A percentile compares a stretch with the other conserved stretches of the same genome.
phyloP scores from a whole-genome alignment of 1,140 invertebrate genomes.

The Lordiphosa mommai region DNA sequence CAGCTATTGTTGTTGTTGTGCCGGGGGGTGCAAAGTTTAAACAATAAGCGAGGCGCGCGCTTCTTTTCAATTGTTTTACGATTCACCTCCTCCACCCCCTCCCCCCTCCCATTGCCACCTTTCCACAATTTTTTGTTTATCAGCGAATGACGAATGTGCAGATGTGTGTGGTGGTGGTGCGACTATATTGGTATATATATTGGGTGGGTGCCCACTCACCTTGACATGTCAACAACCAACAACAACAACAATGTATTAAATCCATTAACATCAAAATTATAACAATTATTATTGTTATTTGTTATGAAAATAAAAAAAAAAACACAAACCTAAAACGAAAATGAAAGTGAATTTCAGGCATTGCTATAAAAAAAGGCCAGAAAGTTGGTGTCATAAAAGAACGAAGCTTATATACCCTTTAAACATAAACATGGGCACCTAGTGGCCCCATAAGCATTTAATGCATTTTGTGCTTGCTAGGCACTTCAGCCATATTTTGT shows the following conservation, averaged over 20 bases:
- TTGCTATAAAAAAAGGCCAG: conserved; percentile 16
- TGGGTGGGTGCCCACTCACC: conserved; percentile 40
- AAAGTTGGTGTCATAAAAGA: not conserved
- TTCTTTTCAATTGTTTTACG: conserved; percentile 52
- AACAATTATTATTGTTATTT: conserved; percentile 46
- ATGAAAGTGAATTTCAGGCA: conserved; percentile 61
- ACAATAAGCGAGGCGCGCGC: conserved; percentile 38
- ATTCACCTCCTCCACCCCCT: conserved; percentile 15
- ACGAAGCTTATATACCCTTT: not conserved
- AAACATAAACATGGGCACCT: not conserved
- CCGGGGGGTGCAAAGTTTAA: conserved; percentile 49
- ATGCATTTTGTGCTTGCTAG: no score
- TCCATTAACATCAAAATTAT: conserved; percentile 53
- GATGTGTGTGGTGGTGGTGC: not conserved
- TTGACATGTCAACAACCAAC: conserved; percentile 59
- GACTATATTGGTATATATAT: conserved; percentile 5
- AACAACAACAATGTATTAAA: conserved; percentile 42
- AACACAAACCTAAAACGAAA: conserved; percentile 20
- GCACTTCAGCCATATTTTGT: no score
- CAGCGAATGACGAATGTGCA: conserved; percentile 25
- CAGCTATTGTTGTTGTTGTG: conserved; percentile 13
- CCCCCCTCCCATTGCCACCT: no score
- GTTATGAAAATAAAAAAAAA: conserved; percentile 15
- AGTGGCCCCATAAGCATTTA: no score
- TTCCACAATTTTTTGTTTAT: conserved; percentile 24